These are phyloP conservation scores for Agonopterix subpropinquella DNA, from an alignment of 2,888 invertebrate species.

Conservation along the genomic window DNA sequence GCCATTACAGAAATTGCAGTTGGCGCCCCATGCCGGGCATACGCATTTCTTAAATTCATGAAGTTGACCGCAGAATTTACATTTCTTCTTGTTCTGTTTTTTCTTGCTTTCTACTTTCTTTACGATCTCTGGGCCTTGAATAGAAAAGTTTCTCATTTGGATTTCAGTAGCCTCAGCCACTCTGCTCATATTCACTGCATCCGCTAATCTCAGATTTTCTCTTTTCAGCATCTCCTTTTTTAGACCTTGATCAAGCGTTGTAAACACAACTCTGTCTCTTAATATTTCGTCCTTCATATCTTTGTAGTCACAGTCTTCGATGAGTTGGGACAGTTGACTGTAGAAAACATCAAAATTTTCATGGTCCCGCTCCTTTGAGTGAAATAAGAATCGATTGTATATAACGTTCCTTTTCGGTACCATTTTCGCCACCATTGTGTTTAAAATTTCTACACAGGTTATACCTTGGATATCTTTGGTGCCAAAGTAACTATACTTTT, in stretches of 20 bases:
- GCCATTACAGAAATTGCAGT: slow-evolving; percentile 4
- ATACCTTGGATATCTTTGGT: neutral
- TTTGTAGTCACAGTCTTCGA: slow-evolving; percentile 1
- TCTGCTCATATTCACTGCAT: neutral
- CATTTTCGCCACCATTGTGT: neutral
- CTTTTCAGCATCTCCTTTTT: slow-evolving; percentile 4
- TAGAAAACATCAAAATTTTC: neutral
- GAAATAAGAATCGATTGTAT: neutral
- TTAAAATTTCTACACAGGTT: neutral
- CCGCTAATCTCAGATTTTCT: slow-evolving; percentile 1
- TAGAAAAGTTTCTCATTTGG: neutral
- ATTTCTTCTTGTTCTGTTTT: neutral
- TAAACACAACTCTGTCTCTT: neutral
- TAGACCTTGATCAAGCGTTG: neutral
- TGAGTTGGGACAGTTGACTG: neutral
- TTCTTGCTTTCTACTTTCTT: neutral
- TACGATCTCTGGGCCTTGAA: neutral
- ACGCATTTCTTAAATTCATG: slow-evolving; percentile 2
- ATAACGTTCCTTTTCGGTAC: neutral
- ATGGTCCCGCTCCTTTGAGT: neutral
- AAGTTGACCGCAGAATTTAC: neutral
- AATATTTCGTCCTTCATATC: neutral
- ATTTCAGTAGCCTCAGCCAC: neutral
- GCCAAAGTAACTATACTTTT: slow-evolving; percentile 1
- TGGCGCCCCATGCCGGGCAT: slow-evolving; percentile 7